Evolutionary conservation across 2,113 vertebrate species (phyloP).

Genomic region (Rhinopomastus cyanomelas): DNA sequence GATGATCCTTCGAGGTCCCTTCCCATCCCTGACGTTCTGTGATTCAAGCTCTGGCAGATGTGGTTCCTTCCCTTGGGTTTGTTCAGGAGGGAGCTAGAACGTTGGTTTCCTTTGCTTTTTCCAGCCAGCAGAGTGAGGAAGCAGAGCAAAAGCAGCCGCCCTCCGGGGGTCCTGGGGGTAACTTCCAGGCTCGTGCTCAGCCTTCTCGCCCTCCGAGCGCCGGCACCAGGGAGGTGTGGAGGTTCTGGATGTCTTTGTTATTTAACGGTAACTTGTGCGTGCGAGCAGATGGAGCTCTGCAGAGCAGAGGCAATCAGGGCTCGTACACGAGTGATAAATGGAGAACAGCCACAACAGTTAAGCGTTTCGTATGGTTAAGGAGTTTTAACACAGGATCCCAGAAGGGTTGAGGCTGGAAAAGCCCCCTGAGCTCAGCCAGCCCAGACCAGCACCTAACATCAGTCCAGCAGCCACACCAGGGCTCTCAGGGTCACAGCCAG

Average conservation of each 20-base stretch:
- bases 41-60: constrained; percentile 7
- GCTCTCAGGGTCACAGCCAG: too few species aligned
- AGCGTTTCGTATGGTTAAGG: accelerated
- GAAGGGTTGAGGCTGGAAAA: too few species aligned
- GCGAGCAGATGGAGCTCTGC: not conserved
- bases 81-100: constrained; percentile 17
- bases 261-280: not conserved
- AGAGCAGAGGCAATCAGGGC: not conserved
- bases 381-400: not conserved
- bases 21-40: too few species aligned
- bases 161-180: not conserved
- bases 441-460: too few species aligned
- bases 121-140: not conserved
- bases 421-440: too few species aligned
- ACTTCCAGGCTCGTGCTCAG: not conserved
- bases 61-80: not conserved
- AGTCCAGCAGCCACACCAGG: too few species aligned
- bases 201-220: not conserved
- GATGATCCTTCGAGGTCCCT: too few species aligned
- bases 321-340: not conserved
- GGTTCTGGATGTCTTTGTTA: not conserved
- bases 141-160: not conserved
- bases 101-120: not conserved
- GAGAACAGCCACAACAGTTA: not conserved
- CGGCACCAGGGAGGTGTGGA: not conserved